Percentiles rank a stretch among this genome's conserved stretches.
Evolutionary conservation across 2,888 invertebrate genomes (phyloP).

Genomic region (Athalia cordata): DNA sequence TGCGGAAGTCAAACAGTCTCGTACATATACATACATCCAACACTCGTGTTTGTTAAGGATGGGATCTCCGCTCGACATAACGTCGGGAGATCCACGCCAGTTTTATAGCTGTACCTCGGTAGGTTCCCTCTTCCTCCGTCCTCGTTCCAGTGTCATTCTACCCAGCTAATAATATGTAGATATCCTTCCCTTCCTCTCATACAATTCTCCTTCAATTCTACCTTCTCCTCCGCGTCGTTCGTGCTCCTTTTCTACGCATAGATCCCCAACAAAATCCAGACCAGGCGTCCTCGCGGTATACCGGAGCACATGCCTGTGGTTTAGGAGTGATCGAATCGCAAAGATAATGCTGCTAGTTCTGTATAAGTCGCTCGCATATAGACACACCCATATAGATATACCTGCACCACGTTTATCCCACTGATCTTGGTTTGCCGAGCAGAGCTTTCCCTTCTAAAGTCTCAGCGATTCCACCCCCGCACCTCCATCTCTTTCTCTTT

Average conservation of each 20-base stretch:
- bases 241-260: not conserved
- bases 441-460: not conserved
- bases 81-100: too few relatives aligned
- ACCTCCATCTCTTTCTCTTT: not conserved
- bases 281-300: not conserved
- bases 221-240: not conserved
- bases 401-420: not conserved
- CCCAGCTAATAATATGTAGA: too few relatives aligned
- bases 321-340: not conserved
- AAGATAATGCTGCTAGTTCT: slow-evolving; percentile 3
- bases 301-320: slow-evolving; percentile 6
- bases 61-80: too few relatives aligned
- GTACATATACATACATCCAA: too few relatives aligned
- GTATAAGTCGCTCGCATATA: not conserved
- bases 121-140: too few relatives aligned
- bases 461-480: not conserved
- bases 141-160: too few relatives aligned
- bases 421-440: not conserved
- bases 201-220: not conserved
- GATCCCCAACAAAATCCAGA: not conserved
- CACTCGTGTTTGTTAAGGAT: too few relatives aligned
- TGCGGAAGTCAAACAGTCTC: too few relatives aligned
- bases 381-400: not conserved
- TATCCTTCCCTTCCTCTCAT: not conserved
- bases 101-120: too few relatives aligned